Base-by-base conservation (phyloP, 23 tunicate species). In the Trididemnum clinides region DNA sequence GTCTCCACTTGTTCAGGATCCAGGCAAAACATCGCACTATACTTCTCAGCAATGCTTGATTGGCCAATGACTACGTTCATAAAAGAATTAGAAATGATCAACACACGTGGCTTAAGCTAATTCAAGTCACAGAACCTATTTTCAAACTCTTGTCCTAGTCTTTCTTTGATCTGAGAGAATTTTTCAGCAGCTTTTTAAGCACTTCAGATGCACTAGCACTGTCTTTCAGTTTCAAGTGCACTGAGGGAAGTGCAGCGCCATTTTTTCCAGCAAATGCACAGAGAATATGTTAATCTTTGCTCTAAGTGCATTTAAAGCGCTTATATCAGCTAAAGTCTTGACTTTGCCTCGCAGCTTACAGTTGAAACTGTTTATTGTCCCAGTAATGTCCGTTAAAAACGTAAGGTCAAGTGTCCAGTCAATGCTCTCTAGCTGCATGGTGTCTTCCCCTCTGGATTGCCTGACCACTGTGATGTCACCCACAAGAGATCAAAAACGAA, bases 371-470 rank as follows among this genome's bases (percentile, higher is more conserved):
- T 44, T 44, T 44, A 10, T 10, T 44, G 10, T 44, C 54, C 54
- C 15, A 7, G 54, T 44, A 44, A 44, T 44, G 54, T 44, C 54
- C 15, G 54, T 44, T 44, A 44, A 44, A 44, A 25, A 25, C 19
- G 28, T 64, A 25, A 64, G 30, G 30, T 64, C 31, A 25, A 64
- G 30, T 28, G 28, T 64, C 30, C 72, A 64, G 18, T 28, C 31
- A 7, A 64, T 25, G 19, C 12, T 19, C 31, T 28, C 28, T 25
- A 64, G 30, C 31, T 7, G 28, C 31, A 64, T 7, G 72, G 10
- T 19, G 72, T 64, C 72, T 28, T 64, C n/a, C 18, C 72, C 72
- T 64, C n/a, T 64, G 72, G 31, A 64, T 20, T 64, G 72, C 72
- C 10, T 64, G 31, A 64, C 10, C 72, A 7, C 29, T 64, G 10